These are phyloP conservation scores for Diogma glabrata DNA, from an alignment of 2,888 invertebrate species.

Conservation along the genomic window DNA sequence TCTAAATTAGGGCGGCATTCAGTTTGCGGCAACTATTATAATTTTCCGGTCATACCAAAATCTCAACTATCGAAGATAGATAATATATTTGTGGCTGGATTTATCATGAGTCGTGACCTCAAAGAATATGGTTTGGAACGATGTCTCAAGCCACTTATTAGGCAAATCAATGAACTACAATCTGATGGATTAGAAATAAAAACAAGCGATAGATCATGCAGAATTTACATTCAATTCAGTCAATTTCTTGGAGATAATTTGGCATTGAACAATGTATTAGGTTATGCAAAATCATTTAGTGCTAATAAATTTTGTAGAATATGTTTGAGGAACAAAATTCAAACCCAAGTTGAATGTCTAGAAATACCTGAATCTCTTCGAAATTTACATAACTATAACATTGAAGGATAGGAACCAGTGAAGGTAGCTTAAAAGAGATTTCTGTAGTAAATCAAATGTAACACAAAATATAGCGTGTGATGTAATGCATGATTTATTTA, in stretches of 20 bases:
- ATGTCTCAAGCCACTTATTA: background rate
- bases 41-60: background rate
- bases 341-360: background rate
- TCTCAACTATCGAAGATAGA: background rate
- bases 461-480: background rate
- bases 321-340: background rate
- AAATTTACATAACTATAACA: background rate
- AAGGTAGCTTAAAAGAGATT: background rate
- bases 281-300: conserved; percentile 3
- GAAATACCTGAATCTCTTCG: background rate
- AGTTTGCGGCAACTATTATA: background rate
- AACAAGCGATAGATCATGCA: background rate
- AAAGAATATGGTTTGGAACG: background rate
- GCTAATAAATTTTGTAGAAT: background rate
- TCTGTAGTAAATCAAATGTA: background rate
- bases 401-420: background rate
- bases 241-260: conserved; percentile 2
- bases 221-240: background rate
- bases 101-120: background rate
- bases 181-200: background rate
- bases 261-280: background rate
- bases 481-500: background rate
- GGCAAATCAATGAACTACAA: background rate
- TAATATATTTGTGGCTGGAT: background rate
- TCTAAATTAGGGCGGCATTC: background rate